A percentile compares a stretch with the other conserved stretches of the same genome.
Conservation (phyloP, 1,140 invertebrate genomes). For the Trichoplusia ni region DNA sequence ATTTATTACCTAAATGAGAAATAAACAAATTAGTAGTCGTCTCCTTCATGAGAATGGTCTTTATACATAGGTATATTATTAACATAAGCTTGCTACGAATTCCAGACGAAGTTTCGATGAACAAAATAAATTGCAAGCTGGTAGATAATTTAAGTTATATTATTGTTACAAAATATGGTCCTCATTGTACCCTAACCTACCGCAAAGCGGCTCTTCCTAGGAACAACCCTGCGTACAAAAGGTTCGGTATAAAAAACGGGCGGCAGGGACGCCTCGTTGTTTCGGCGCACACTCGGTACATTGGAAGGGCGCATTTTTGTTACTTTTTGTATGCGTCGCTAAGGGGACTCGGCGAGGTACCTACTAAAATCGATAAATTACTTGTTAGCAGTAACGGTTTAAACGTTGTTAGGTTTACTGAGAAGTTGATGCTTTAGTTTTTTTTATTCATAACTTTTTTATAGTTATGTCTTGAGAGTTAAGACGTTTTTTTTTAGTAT, state of each 20-base stretch:
- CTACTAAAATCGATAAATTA: background rate
- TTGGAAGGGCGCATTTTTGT: constrained; percentile 21
- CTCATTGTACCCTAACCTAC: constrained; percentile 33
- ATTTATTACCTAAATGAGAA: too few relatives aligned
- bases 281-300: constrained; percentile 1
- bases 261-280: background rate
- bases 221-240: background rate
- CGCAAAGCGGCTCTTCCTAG: constrained; percentile 25
- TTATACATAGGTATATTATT: too few relatives aligned
- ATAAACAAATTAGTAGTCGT: too few relatives aligned
- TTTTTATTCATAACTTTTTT: too few relatives aligned
- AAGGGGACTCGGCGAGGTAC: background rate
- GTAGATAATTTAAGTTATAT: too few relatives aligned
- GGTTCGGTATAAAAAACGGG: constrained; percentile 23
- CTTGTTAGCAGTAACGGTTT: background rate
- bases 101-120: too few relatives aligned
- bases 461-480: too few relatives aligned
- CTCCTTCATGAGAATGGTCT: too few relatives aligned
- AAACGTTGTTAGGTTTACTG: background rate
- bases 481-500: too few relatives aligned
- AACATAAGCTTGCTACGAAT: too few relatives aligned
- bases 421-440: too few relatives aligned
- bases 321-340: constrained; percentile 12
- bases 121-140: too few relatives aligned
- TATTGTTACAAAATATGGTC: background rate